Evolutionary conservation across 1,140 invertebrate genomes (phyloP).

Genomic region (Caenorhabditis latens): DNA sequence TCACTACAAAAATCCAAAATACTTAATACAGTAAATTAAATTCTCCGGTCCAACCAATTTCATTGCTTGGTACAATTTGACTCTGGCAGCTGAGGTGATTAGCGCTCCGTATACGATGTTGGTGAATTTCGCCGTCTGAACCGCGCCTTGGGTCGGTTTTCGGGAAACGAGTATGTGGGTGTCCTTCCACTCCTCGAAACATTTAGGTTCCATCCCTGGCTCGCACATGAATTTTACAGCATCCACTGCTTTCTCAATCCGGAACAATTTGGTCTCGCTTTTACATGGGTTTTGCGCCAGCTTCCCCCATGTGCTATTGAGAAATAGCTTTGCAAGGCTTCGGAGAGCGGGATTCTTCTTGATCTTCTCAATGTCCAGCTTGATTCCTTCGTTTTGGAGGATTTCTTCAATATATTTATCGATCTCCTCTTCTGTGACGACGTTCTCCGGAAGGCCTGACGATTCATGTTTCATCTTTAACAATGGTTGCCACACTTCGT

Average conservation of each 20-base stretch:
- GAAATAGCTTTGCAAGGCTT: neutral
- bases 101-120: neutral
- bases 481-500: neutral
- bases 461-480: neutral
- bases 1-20: neutral
- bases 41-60: neutral
- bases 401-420: neutral
- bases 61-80: neutral
- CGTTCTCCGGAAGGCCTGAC: neutral
- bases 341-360: slow-evolving; percentile 2
- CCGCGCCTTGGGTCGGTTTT: neutral
- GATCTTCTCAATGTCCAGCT: neutral
- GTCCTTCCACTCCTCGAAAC: neutral
- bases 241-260: neutral
- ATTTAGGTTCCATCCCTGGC: neutral
- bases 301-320: neutral
- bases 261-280: neutral
- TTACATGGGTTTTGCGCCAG: neutral
- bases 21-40: neutral
- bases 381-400: neutral
- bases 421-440: neutral
- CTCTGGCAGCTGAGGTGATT: neutral
- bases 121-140: neutral
- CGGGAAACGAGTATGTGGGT: neutral
- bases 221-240: neutral